phyloP scores from a whole-genome alignment of 2,113 vertebrate genomes.

The Centrocercus urophasianus region DNA sequence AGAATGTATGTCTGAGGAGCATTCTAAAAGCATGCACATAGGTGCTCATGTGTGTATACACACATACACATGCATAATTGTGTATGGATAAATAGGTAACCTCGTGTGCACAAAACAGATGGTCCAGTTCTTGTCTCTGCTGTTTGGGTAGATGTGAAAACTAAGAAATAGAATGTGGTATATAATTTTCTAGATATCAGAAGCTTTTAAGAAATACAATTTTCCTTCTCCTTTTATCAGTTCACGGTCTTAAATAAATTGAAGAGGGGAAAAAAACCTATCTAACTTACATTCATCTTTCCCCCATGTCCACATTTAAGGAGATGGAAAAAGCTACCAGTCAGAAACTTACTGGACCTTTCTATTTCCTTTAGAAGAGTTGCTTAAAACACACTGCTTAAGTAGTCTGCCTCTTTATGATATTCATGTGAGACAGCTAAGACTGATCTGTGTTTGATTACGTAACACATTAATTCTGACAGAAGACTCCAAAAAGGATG shows the following conservation, averaged over 20 bases:
- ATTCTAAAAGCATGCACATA: not conserved
- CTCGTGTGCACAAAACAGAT: constrained; percentile 1
- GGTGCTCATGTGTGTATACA: not conserved
- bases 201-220: constrained; percentile 52
- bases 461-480: not conserved
- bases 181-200: constrained; percentile 27
- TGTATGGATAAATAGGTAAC: not conserved
- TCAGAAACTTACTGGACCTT: not conserved
- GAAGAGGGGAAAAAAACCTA: not conserved
- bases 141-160: constrained; percentile 37
- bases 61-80: not conserved
- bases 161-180: constrained; percentile 33
- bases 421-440: not conserved
- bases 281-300: not conserved
- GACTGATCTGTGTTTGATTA: not conserved
- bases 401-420: not conserved
- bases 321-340: not conserved
- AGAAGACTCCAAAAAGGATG: not conserved
- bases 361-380: not conserved
- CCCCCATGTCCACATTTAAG: not conserved
- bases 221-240: constrained; percentile 44
- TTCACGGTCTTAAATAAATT: not conserved
- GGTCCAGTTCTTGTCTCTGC: constrained; percentile 22
- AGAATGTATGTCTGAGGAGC: not conserved
- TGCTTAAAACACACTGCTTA: not conserved